Evolutionary conservation across 2,888 invertebrate species (phyloP), one percentile per base, ranked within the genome.

Genomic region (Antheraea assamensis): DNA sequence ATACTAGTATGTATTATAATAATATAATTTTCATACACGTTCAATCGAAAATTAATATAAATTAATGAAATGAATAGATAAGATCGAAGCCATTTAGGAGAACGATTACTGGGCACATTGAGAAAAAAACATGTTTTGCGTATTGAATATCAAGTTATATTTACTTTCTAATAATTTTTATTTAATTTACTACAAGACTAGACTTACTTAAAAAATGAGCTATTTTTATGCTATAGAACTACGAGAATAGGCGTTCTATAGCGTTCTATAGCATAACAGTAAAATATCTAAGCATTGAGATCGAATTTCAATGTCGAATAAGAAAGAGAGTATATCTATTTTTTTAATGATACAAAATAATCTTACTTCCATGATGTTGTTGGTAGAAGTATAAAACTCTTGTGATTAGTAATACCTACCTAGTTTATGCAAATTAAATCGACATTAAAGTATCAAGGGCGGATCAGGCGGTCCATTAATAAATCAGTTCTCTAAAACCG

Each of bases 401-500:
- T 75, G 47, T 76, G 76, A 71, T 73, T 27, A n/a, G 49, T 19
- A 73, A 77, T 74, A 78, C 73, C 77, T 77, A 78, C 75, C 75
- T 77, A 77, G 78, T 74, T 77, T 86, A 92, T 91, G 90, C 87
- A 93, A 94, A 94, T 92, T 90, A 91, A 92, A 90, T 92, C 92
- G 92, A 92, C 90, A 93, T 93, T 92, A 92, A 93, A 92, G 94
- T 93, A 93, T 92, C 93, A 93, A 88, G 87, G 92, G 88, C 91
- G 93, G 93, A 93, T 94, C 93, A 93, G 91, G 89, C 93, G 91
- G 90, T 90, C 93, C 93, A 94, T 94, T 94, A 94, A 94, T 94
- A 94, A 94, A 94, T 94, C 94, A 94, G 93, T 93, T 92, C 91
- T 93, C 94, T 93, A 93, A 94, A 94, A 91, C 94, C 93, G 94